phyloP scores from a whole-genome alignment of 1,140 invertebrate species.

The Geopemphigus sp. region DNA sequence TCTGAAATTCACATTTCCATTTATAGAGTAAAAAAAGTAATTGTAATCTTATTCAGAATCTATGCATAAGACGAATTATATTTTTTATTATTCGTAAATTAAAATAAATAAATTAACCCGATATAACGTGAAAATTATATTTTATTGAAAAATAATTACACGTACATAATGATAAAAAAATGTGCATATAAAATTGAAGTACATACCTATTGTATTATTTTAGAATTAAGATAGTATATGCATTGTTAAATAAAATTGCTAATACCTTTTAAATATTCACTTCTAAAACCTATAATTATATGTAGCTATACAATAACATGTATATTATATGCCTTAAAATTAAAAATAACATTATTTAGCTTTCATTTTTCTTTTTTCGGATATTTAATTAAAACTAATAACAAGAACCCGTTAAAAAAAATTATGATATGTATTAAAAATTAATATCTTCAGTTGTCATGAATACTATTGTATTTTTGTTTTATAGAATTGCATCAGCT shows the following conservation, averaged over 20 bases:
- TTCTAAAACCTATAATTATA: not conserved
- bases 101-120: not conserved
- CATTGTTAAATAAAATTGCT: conserved; percentile 5
- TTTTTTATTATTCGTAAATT: too few relatives aligned
- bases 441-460: not conserved
- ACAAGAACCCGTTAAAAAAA: not conserved
- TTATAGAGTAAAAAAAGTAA: too few relatives aligned
- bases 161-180: not conserved
- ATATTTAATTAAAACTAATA: conserved; percentile 9
- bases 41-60: too few relatives aligned
- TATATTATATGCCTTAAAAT: not conserved
- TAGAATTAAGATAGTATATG: not conserved
- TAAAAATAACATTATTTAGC: not conserved
- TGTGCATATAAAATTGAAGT: conserved; percentile 3
- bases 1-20: too few relatives aligned
- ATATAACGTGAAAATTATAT: conserved; percentile 1
- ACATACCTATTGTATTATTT: not conserved
- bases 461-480: not conserved
- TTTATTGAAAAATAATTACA: not conserved
- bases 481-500: not conserved
- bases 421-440: conserved; percentile 30
- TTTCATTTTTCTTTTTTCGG: not conserved
- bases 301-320: not conserved
- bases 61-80: too few relatives aligned
- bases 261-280: not conserved